A percentile compares a stretch with the other conserved stretches of the same genome.
Conservation (phyloP, 92 coral and sea anemone genomes). For the Isaurus tuberculatus region DNA sequence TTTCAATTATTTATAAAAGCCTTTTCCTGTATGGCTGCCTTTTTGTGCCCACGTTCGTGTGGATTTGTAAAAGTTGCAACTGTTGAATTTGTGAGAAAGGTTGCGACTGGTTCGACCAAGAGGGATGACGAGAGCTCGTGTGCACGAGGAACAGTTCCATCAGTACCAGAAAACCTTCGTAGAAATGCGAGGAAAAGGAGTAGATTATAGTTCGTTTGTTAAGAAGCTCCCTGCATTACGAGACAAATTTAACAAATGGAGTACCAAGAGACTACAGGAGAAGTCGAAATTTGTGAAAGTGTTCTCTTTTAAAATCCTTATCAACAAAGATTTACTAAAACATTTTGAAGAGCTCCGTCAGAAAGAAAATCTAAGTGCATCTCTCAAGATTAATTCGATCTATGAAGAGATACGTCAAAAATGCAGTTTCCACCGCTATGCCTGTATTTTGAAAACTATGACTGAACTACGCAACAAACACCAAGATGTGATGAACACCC, state of each 20-base stretch:
- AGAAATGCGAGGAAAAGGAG: slow-evolving; percentile 17
- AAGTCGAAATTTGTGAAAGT: slow-evolving; percentile 33
- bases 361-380: no score
- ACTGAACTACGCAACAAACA: no score
- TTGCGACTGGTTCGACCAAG: background rate
- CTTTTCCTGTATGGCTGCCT: background rate
- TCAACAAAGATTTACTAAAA: no score
- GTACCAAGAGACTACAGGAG: slow-evolving; percentile 34
- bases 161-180: slow-evolving; percentile 21
- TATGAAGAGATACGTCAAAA: no score
- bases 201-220: slow-evolving; percentile 30
- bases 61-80: background rate
- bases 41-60: slow-evolving; percentile 6
- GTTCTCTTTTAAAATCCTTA: slow-evolving; percentile 49
- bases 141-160: slow-evolving; percentile 37
- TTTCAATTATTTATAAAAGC: background rate
- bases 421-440: no score
- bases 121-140: slow-evolving; percentile 22
- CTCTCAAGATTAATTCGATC: no score
- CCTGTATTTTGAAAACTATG: no score
- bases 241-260: slow-evolving; percentile 56
- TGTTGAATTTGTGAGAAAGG: background rate
- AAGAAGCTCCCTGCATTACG: slow-evolving; percentile 54
- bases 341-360: no score
- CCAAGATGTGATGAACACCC: no score